phyloP scores from a whole-genome alignment of 2,888 invertebrate species.

The Leptinotarsa rubiginosa region DNA sequence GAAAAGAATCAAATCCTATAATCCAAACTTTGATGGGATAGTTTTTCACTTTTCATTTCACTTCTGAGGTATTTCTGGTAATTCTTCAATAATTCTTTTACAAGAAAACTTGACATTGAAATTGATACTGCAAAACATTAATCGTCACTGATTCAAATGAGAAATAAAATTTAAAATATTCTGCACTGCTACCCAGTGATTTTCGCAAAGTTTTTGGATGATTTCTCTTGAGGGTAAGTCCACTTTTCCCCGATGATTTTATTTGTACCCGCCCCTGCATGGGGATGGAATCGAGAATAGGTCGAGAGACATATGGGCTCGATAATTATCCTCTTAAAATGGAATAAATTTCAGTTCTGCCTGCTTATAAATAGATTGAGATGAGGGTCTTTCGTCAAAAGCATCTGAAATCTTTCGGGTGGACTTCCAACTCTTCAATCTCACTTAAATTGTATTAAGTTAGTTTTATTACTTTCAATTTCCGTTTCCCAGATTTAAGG shows the following conservation, averaged over 20 bases:
- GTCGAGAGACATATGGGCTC: slow-evolving; percentile 51
- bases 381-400: slow-evolving; percentile 23
- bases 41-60: too few relatives aligned
- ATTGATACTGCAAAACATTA: too few relatives aligned
- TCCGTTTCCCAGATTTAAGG: not conserved
- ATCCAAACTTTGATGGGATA: too few relatives aligned
- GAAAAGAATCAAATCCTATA: too few relatives aligned
- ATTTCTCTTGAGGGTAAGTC: slow-evolving; percentile 6
- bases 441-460: not conserved
- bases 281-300: slow-evolving; percentile 26
- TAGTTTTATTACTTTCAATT: not conserved
- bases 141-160: too few relatives aligned
- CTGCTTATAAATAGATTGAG: slow-evolving; percentile 44
- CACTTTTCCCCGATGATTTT: not conserved
- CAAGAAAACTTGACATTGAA: too few relatives aligned
- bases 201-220: too few relatives aligned
- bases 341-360: slow-evolving; percentile 50
- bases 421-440: slow-evolving; percentile 10
- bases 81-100: too few relatives aligned
- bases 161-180: too few relatives aligned
- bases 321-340: slow-evolving; percentile 57
- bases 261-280: not conserved
- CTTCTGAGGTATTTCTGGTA: too few relatives aligned
- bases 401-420: not conserved
- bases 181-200: too few relatives aligned